Conservation (phyloP, 2,888 invertebrate genomes). For the Mythimna lalbum region DNA sequence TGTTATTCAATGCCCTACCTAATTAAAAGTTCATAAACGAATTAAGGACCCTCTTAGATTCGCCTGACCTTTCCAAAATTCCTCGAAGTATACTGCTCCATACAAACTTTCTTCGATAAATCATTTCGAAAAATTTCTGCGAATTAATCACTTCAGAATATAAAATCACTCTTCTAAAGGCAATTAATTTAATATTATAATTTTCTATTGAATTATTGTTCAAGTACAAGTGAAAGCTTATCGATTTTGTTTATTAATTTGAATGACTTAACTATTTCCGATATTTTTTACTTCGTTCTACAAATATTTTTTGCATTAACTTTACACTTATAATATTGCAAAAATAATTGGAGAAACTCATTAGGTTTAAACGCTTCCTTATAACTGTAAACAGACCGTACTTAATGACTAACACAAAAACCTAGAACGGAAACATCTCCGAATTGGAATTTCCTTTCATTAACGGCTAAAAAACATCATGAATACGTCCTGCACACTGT, state of each 20-base stretch:
- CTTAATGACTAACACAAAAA: constrained; percentile 30
- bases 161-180: constrained; percentile 26
- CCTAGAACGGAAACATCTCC: constrained; percentile 39
- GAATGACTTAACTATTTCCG: constrained; percentile 42
- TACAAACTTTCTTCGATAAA: constrained; percentile 43
- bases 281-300: constrained; percentile 28
- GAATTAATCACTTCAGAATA: constrained; percentile 36
- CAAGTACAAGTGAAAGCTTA: constrained; percentile 45
- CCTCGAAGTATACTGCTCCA: constrained; percentile 4
- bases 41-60: constrained; percentile 19
- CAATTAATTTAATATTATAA: constrained; percentile 39
- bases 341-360: constrained; percentile 6
- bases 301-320: constrained; percentile 5
- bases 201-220: constrained; percentile 42
- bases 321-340: background rate
- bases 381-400: constrained; percentile 21
- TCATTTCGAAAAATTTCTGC: constrained; percentile 29
- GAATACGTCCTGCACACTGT: constrained; percentile 38
- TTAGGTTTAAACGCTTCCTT: constrained; percentile 9
- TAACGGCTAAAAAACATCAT: constrained; percentile 29
- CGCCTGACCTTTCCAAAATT: constrained; percentile 24
- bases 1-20: constrained; percentile 25
- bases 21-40: constrained; percentile 30
- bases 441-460: constrained; percentile 56
- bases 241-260: constrained; percentile 39